Evolutionary conservation across 2,888 invertebrate species (phyloP), one percentile per base, ranked within the genome.

Genomic region (Agrochola circellaris): DNA sequence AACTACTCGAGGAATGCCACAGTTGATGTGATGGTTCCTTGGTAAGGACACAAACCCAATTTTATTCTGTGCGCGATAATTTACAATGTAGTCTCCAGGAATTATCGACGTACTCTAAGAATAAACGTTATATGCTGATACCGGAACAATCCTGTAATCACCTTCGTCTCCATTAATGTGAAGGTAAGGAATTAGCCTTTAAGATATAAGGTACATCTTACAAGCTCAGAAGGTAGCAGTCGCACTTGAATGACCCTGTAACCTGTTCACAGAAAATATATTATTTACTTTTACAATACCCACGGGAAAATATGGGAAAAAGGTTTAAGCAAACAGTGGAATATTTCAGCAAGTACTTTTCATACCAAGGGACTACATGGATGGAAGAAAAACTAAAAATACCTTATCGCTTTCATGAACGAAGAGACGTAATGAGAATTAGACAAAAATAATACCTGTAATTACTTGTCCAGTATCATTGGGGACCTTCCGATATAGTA

Each of bases 371-470:
- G 26, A 68, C 0, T 48, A 26, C 30, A 30, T 8, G 13, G 3
- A 23, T 26, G 23, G 34, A 34, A 54, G n/a, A 23, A n/a, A 54
- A 79, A 11, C 73, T 54, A 45, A 61, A 79, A 17, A 34, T 51
- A 65, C n/a, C 56, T 67, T 60, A 60, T 65, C 15, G 11, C 65
- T 73, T 23, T 20, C 15, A 34, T 54, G 23, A 54, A 26, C 1
- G 5, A 58, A 51, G 30, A 66, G n/a, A 2, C 15, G 8, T 54
- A 64, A 75, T 81, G 7, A 64, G 75, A 68, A 42, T 68, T 23
- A 20, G 42, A 38, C 5, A 38, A 60, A 75, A 81, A 75, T 81
- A 75, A 15, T 15, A 34, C n/a, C 20, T n/a, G 11, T 79, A 81
- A 75, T 81, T 81, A 81, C 38, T 0, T 51, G 4, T 8, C 17